Base-by-base conservation (phyloP, 2,888 invertebrate genomes). In the Dicranocentrus wangi region DNA sequence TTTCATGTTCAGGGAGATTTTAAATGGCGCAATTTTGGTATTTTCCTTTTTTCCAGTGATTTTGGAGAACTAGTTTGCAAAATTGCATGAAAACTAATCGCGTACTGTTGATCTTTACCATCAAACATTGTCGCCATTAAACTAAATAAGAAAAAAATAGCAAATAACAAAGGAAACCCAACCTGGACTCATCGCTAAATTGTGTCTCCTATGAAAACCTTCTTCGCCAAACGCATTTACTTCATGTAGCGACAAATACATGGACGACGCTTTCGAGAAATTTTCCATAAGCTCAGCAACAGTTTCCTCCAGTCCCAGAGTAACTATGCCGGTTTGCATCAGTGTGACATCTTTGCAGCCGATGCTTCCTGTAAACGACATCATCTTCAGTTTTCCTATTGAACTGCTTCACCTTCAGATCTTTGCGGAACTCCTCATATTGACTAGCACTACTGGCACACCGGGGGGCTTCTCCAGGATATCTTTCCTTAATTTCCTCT, bases 371-470 rank as follows among this genome's bases (percentile, higher is more conserved):
- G 42, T 78, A 78, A 17, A 71, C 65, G 13, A 70, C 28, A n/a
- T 70, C 78, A 39, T 78, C 78, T 0, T 23, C 43, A 2, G 53
- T 63, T 65, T 70, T 78, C 23, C 58, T 61, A 53, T 2, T 25
- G 53, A 13, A 19, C 17, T 39, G 32, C 13, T 28, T 8, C 8
- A 7, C 13, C 2, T 32, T 43, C 15, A 7, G 25, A 28, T 70
- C 65, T 55, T 28, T 60, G 1, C 70, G 70, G 5, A 19, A 21
- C n/a, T 78, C 78, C 55, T 70, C 70, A 19, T 78, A 78, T 28
- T 78, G 78, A 58, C 78, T 82, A 0, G 78, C 78, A 42, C 77
- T 82, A 39, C 78, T 78, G 1, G 77, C 82, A 68, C 78, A 73
- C 28, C 82, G 69, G 10, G 72, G 76, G 55, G 58, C 68, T 1